Base-by-base conservation (phyloP, 2,888 invertebrate genomes). In the Molanna angustata region DNA sequence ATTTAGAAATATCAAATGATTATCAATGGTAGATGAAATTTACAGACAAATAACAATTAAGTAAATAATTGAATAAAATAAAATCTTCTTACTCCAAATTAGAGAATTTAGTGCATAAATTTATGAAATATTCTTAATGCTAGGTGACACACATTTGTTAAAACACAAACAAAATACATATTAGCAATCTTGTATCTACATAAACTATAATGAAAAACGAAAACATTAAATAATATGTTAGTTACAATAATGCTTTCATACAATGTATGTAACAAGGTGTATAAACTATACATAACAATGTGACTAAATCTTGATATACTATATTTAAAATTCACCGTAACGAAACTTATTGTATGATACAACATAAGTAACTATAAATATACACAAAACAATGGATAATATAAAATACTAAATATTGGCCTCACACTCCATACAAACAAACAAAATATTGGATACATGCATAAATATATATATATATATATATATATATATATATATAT, bases 1-100 rank as follows among this genome's bases (percentile, higher is more conserved):
- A 73, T 72, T 73, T 69, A 73, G 75, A 75, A 76, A 74, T 74
- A 57, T 54, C 52, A 54, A 49, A n/a, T n/a, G n/a, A n/a, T n/a
- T n/a, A n/a, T n/a, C n/a, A n/a, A n/a, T n/a, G n/a, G n/a, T n/a
- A n/a, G n/a, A n/a, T n/a, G n/a, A n/a, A n/a, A n/a, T n/a, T n/a
- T n/a, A n/a, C n/a, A n/a, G n/a, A n/a, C n/a, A n/a, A n/a, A n/a
- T n/a, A n/a, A n/a, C n/a, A n/a, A n/a, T n/a, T n/a, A n/a, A n/a
- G 27, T 19, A 35, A 37, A 47, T 40, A 40, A n/a, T 16, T 7
- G 14, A 17, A 40, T 40, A 17, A 17, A 17, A 33, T 20, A 35
- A 46, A 16, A 18, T 44, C 31, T 18, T 27, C 18, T 14, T 32
- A 32, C 31, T 44, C 32, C 32, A 44, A 27, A 19, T 20, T 7